Conservation (phyloP, 2,797 vertebrate genomes). For the Helostoma temminkii region DNA sequence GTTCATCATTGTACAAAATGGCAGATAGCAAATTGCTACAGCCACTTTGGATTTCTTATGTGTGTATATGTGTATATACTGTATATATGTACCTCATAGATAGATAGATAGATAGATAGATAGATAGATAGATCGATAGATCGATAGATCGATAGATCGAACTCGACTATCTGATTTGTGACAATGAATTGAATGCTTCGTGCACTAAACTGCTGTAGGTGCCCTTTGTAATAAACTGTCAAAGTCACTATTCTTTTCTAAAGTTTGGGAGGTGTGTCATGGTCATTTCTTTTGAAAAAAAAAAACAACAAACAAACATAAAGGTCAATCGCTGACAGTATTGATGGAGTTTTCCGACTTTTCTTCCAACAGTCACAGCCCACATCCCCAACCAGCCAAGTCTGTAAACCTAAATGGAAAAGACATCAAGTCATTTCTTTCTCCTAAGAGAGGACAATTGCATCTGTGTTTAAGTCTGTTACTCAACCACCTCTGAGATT, state of each 20-base stretch:
- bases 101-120: too few species aligned
- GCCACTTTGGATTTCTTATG: too few species aligned
- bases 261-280: constrained; percentile 9
- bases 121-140: too few species aligned
- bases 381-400: constrained; percentile 32
- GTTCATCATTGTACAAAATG: too few species aligned
- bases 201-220: constrained; percentile 14
- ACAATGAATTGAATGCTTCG: too few species aligned
- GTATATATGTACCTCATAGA: too few species aligned
- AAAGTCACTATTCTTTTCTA: constrained; percentile 19
- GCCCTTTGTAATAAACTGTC: constrained; percentile 1
- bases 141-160: too few species aligned
- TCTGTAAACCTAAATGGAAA: constrained; percentile 58
- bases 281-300: constrained; percentile 22
- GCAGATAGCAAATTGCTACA: too few species aligned
- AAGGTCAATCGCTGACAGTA: constrained; percentile 26
- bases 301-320: constrained; percentile 36
- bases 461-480: constrained; percentile 59
- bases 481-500: constrained; percentile 32
- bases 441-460: constrained; percentile 64
- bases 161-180: too few species aligned
- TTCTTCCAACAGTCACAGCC: constrained; percentile 36
- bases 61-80: too few species aligned
- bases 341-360: constrained; percentile 8
- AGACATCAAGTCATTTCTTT: constrained; percentile 47